Evolutionary conservation across 2,113 vertebrate species (phyloP).

Genomic region (Hypanus sabinus): DNA sequence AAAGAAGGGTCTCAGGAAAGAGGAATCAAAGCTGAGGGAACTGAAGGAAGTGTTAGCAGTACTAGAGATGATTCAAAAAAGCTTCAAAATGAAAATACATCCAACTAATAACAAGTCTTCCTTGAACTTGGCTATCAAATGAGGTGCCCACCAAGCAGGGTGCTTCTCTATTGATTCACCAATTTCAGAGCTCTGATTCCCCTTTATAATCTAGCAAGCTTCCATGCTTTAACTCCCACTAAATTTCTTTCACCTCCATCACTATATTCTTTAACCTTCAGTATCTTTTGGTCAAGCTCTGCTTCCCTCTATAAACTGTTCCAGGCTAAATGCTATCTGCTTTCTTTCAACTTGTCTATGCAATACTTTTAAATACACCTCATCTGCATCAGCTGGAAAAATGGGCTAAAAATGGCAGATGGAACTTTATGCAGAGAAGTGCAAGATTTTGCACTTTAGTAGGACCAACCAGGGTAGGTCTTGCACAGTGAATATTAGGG

Average conservation of each 20-base stretch:
- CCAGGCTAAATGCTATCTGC: neutral
- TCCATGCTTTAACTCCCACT: neutral
- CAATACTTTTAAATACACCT: no score
- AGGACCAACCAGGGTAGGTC: no score
- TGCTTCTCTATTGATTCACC: neutral
- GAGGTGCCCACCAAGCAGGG: neutral
- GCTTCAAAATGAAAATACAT: neutral
- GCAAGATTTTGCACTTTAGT: no score
- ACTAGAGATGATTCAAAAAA: no score
- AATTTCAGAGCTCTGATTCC: neutral
- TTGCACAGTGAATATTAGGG: no score
- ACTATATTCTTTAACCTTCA: neutral
- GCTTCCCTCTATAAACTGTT: neutral
- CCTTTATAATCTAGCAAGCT: neutral
- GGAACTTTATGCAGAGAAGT: no score
- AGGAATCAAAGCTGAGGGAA: no score
- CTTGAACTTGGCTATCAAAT: neutral
- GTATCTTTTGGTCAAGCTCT: neutral
- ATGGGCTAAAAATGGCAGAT: no score
- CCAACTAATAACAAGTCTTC: neutral
- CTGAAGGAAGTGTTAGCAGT: no score
- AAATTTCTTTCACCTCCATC: neutral
- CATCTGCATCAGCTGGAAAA: no score
- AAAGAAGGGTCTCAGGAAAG: no score
- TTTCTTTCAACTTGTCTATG: neutral